Evolutionary conservation across 2,113 vertebrate genomes (phyloP).

Genomic region (Calcarius ornatus): DNA sequence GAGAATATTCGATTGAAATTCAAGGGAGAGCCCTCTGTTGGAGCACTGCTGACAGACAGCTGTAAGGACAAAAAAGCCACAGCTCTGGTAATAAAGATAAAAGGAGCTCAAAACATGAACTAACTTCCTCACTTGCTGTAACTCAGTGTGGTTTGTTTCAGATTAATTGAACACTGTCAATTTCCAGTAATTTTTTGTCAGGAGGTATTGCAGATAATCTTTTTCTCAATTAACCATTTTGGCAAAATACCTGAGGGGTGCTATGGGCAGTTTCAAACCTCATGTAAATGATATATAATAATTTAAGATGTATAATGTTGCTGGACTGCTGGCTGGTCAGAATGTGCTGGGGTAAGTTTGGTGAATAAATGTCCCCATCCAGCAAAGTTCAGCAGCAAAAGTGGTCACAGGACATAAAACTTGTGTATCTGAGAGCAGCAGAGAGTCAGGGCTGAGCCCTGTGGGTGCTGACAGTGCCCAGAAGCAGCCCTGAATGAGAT

Average conservation of each 20-base stretch:
- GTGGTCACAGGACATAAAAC: neutral
- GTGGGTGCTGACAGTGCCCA: neutral
- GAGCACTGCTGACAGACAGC: neutral
- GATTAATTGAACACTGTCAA: neutral
- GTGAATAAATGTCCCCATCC: neutral
- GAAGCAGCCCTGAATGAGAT: neutral
- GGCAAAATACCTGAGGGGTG: neutral
- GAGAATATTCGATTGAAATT: neutral
- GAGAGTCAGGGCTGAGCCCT: neutral
- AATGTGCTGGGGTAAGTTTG: neutral
- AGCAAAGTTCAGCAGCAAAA: neutral
- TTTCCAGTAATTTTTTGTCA: neutral
- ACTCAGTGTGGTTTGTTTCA: neutral
- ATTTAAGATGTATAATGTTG: neutral
- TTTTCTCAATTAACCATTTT: neutral
- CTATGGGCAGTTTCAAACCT: neutral
- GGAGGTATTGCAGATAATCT: neutral
- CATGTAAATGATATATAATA: neutral
- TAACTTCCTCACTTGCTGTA: neutral
- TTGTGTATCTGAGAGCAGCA: neutral
- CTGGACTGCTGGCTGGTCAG: neutral
- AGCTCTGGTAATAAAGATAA: neutral
- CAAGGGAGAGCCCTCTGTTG: neutral
- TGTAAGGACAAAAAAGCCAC: neutral
- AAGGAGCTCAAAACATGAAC: neutral